Conservation (phyloP, 1,140 invertebrate genomes). For the Phymorhynchus buccinoides region DNA sequence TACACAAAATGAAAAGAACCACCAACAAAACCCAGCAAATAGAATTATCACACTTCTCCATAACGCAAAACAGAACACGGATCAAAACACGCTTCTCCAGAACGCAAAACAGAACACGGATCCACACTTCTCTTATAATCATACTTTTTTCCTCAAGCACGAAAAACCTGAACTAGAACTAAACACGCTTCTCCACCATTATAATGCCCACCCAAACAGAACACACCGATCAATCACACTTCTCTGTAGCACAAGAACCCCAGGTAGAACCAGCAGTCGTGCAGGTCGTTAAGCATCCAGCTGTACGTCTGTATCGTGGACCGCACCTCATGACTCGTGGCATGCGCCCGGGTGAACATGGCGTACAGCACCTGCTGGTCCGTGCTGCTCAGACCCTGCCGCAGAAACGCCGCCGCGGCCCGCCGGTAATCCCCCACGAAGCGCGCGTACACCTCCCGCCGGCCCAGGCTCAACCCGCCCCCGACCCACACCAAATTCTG, state of each 20-base stretch:
- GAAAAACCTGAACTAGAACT: too few relatives aligned
- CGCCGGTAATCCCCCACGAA: slow-evolving; percentile 47
- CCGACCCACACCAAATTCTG: slow-evolving; percentile 52
- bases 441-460: slow-evolving; percentile 30
- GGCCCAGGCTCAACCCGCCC: slow-evolving; percentile 50
- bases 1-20: too few relatives aligned
- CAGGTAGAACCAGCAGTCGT: slow-evolving; percentile 55
- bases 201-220: neutral
- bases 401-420: slow-evolving; percentile 47
- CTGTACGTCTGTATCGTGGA: slow-evolving; percentile 52
- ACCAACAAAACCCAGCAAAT: too few relatives aligned
- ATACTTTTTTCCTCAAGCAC: too few relatives aligned
- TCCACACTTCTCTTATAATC: neutral
- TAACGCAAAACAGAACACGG: too few relatives aligned
- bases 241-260: slow-evolving; percentile 47
- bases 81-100: neutral
- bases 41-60: too few relatives aligned
- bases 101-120: too few relatives aligned
- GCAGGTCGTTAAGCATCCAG: neutral
- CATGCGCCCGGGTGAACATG: slow-evolving; percentile 45
- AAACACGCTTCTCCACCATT: too few relatives aligned
- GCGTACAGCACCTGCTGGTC: slow-evolving; percentile 61
- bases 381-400: slow-evolving; percentile 48
- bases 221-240: neutral
- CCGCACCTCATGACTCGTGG: slow-evolving; percentile 19